Evolutionary conservation across 2,797 vertebrate species (phyloP), one percentile per base, ranked within the genome.

Genomic region (Tokudaia tokunoshimensis): DNA sequence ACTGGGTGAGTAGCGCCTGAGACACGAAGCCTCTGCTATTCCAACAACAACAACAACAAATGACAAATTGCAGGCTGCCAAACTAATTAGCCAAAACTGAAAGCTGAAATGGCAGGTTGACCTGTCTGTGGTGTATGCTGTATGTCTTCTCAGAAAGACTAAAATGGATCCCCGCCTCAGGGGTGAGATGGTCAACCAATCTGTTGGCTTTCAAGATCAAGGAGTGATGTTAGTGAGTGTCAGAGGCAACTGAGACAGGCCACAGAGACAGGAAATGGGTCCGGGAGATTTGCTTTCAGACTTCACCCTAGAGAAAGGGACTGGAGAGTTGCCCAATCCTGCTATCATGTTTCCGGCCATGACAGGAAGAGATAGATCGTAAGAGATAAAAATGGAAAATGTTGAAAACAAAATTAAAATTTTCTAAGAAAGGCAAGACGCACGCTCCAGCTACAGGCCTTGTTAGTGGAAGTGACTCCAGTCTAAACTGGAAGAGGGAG

Each of bases 281-380:
- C 17, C 41, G 29, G 61, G 26, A 24, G 88, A 57, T 67, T 94
- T 61, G 41, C 26, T 87, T 92, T 90, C 89, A 85, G 95, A 85
- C 74, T 70, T 94, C 63, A 82, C 93, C 81, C 91, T 31, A 88
- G 75, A 97, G 94, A 94, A 93, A 72, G 94, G 92, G 93, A 86
- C 72, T 57, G 83, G 97, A 92, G 96, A 95, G 87, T 89, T 95
- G 97, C 97, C 97, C 94, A 97, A 98, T 95, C 92, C 94, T 97
- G 72, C 95, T 94, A 89, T 98, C 94, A 0, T 65, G 98, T 98
- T 98, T 98, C 98, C 85, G 52, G 95, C 80, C 94, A 0, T 97
- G 98, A 97, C 98, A 98, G 98, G 96, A 98, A 98, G 97, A 98
- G 97, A 98, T 41, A 92, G 98, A 98, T 98, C 93, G 91, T 96